These are phyloP conservation scores for Camelus dromedarius DNA, from an alignment of 2,113 vertebrate species.

Conservation along the genomic window DNA sequence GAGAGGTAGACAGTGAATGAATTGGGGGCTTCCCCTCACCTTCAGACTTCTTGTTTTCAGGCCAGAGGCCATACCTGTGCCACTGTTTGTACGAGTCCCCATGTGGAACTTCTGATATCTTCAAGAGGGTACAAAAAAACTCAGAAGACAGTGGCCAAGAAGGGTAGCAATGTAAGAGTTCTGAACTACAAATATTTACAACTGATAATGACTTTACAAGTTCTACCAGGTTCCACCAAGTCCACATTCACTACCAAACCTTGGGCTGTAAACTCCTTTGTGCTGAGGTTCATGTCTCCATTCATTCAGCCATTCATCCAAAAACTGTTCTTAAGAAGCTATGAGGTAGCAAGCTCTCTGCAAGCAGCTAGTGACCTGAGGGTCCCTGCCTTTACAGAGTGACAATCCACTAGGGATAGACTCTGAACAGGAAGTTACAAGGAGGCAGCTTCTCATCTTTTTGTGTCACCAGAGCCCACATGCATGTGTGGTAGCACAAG, in stretches of 20 bases:
- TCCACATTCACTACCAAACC: not conserved
- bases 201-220: not conserved
- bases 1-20: not conserved
- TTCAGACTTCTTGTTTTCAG: not conserved
- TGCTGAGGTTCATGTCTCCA: not conserved
- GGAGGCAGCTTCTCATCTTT: not conserved
- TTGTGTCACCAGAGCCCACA: not conserved
- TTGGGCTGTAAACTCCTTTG: not conserved
- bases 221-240: not conserved
- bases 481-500: not conserved
- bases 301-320: not conserved
- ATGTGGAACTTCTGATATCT: not conserved
- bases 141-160: not conserved
- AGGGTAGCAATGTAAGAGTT: not conserved
- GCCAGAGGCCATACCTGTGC: not conserved
- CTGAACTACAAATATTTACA: not conserved
- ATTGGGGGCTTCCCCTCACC: not conserved
- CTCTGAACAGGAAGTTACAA: not conserved
- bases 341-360: not conserved
- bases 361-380: not conserved
- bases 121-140: not conserved
- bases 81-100: fast-evolving
- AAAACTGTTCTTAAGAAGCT: not conserved
- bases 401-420: not conserved
- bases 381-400: not conserved